Conservation (phyloP, 2,888 invertebrate species). For the Mythimna loreyi region DNA sequence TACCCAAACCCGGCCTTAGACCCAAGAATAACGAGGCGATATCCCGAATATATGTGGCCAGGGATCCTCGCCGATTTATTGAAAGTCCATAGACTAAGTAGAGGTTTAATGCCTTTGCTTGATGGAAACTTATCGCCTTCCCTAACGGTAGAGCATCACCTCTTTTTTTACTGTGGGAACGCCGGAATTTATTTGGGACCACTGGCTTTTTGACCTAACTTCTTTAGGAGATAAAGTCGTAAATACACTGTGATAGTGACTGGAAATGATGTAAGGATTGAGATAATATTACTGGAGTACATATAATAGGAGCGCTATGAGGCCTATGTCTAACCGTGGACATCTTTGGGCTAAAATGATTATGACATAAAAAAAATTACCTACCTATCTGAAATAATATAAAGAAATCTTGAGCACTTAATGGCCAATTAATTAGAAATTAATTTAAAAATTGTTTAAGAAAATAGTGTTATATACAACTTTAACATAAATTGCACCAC, state of each 20-base stretch:
- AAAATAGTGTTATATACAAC: too few species aligned
- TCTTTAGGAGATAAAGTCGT: background rate
- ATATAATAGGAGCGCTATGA: too few species aligned
- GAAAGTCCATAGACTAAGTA: conserved; percentile 50
- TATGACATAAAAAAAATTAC: too few species aligned
- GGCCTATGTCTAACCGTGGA: too few species aligned
- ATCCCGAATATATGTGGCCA: conserved; percentile 51
- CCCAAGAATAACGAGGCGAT: conserved; percentile 49
- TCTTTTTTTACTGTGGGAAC: background rate
- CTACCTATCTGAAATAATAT: too few species aligned
- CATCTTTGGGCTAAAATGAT: too few species aligned
- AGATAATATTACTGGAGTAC: too few species aligned
- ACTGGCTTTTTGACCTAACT: background rate
- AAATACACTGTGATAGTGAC: background rate
- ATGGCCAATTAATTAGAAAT: too few species aligned
- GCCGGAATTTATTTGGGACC: background rate
- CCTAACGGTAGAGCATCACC: conserved; percentile 19
- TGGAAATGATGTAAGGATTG: background rate
- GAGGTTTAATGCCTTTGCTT: conserved; percentile 46
- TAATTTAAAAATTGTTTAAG: too few species aligned
- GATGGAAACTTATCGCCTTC: conserved; percentile 44
- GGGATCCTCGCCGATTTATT: conserved; percentile 47
- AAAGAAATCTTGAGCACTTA: too few species aligned
- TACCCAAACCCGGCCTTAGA: conserved; percentile 38
- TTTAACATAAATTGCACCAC: too few species aligned